phyloP scores from a whole-genome alignment of 2,888 invertebrate genomes.

The Vesta saturnalis region DNA sequence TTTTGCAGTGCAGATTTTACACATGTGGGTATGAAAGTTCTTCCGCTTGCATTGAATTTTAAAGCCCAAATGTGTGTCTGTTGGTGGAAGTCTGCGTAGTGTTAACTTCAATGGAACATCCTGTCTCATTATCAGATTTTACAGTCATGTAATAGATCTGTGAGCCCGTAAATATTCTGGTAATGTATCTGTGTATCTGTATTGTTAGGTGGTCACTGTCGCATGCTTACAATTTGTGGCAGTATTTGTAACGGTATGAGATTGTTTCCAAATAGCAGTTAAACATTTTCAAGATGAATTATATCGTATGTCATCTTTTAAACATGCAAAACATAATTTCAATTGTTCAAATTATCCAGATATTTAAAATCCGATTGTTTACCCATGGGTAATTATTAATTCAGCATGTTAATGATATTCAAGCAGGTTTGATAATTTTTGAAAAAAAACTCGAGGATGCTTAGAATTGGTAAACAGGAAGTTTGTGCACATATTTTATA shows the following conservation, averaged over 20 bases:
- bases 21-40: no score
- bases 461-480: no score
- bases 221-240: neutral
- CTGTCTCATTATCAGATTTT: slow-evolving; percentile 49
- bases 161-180: slow-evolving; percentile 36
- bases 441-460: no score
- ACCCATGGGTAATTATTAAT: no score
- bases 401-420: no score
- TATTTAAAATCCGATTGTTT: no score
- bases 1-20: no score
- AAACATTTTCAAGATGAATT: neutral
- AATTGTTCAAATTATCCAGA: no score
- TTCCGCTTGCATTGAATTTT: neutral
- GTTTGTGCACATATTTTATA: no score
- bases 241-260: slow-evolving; percentile 9
- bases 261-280: slow-evolving; percentile 1
- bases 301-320: no score
- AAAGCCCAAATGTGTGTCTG: slow-evolving; percentile 38
- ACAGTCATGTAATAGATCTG: slow-evolving; percentile 47
- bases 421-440: no score
- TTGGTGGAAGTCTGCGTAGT: slow-evolving; percentile 49
- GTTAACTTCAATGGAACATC: slow-evolving; percentile 50
- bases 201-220: slow-evolving; percentile 25
- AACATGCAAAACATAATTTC: no score
- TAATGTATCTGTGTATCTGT: slow-evolving; percentile 21